phyloP scores from a whole-genome alignment of 2,888 invertebrate genomes.

The Cryptophagus acutangulus region DNA sequence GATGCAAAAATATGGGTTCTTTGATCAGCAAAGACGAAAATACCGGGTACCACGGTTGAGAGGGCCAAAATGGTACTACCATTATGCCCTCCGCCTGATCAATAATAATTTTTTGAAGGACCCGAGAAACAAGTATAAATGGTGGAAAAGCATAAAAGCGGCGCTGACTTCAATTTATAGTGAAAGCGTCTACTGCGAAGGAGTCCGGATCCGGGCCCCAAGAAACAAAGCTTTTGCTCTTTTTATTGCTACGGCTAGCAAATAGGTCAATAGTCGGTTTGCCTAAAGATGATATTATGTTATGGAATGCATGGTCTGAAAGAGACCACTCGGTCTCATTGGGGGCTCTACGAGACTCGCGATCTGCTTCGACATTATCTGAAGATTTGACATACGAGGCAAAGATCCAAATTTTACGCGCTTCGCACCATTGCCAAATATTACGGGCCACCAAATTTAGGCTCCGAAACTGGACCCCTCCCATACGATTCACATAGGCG shows the following conservation, averaged over 20 bases:
- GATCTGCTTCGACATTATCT: slow-evolving; percentile 10
- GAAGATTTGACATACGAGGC: slow-evolving; percentile 26
- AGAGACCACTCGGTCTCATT: slow-evolving; percentile 6
- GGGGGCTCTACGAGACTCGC: neutral
- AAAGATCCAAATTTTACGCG: slow-evolving; percentile 25
- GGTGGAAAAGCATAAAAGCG: slow-evolving; percentile 21
- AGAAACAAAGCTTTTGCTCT: slow-evolving; percentile 30
- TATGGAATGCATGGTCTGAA: neutral
- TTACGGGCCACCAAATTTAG: slow-evolving; percentile 21
- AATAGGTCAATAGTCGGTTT: slow-evolving; percentile 8
- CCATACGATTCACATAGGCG: slow-evolving; percentile 20
- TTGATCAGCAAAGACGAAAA: too few species aligned
- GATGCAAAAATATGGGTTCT: too few species aligned
- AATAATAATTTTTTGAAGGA: slow-evolving; percentile 31
- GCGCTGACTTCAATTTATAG: slow-evolving; percentile 16
- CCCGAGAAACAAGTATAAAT: slow-evolving; percentile 23
- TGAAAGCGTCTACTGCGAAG: slow-evolving; percentile 30
- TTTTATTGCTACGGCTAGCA: slow-evolving; percentile 15
- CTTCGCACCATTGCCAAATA: slow-evolving; percentile 27
- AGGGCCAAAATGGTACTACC: too few species aligned
- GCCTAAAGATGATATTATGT: slow-evolving; percentile 6
- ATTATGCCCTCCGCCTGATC: too few species aligned
- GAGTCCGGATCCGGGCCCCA: slow-evolving; percentile 30
- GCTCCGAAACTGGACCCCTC: slow-evolving; percentile 19
- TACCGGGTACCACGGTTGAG: too few species aligned